Evolutionary conservation across 2,797 vertebrate species (phyloP).

Genomic region (Crenichthys baileyi): DNA sequence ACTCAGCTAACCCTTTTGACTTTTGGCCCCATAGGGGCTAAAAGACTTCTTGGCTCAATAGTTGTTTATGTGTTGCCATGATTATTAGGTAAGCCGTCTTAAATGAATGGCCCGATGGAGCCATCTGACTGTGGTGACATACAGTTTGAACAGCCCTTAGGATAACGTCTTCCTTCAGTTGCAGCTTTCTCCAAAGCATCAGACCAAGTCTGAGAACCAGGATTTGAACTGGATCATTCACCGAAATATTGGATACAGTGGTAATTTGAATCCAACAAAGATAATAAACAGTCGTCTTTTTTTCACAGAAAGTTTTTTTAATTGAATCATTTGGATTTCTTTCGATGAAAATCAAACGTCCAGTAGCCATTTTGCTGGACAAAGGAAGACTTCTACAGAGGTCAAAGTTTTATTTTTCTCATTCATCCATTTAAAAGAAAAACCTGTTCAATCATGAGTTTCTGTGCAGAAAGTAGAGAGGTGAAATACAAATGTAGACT

Average conservation of each 20-base stretch:
- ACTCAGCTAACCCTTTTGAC: no score
- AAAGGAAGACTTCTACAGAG: constrained; percentile 88
- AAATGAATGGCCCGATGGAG: constrained; percentile 66
- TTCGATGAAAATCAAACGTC: constrained; percentile 80
- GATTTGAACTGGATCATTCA: constrained; percentile 13
- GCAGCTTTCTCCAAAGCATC: constrained; percentile 31
- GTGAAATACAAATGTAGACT: constrained; percentile 58
- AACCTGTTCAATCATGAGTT: constrained; percentile 65
- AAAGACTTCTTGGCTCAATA: constrained; percentile 48
- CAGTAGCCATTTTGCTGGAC: constrained; percentile 73
- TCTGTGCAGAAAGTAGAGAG: constrained; percentile 67
- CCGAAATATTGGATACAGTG: constrained; percentile 9
- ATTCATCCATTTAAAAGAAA: constrained; percentile 84
- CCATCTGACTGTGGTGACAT: constrained; percentile 57
- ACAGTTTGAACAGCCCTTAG: constrained; percentile 32
- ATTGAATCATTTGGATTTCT: constrained; percentile 84
- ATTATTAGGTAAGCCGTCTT: constrained; percentile 73
- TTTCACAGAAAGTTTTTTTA: constrained; percentile 75
- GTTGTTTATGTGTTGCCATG: constrained; percentile 64
- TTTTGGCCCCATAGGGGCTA: constrained; percentile 33
- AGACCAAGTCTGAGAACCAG: constrained; percentile 9
- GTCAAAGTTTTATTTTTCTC: constrained; percentile 74
- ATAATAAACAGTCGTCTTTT: constrained; percentile 41
- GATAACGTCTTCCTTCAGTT: constrained; percentile 41
- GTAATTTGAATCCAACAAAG: constrained; percentile 26